A percentile compares a stretch with the other conserved stretches of the same genome.
Evolutionary conservation across 2,888 invertebrate species (phyloP).

Genomic region (Phortica magna): DNA sequence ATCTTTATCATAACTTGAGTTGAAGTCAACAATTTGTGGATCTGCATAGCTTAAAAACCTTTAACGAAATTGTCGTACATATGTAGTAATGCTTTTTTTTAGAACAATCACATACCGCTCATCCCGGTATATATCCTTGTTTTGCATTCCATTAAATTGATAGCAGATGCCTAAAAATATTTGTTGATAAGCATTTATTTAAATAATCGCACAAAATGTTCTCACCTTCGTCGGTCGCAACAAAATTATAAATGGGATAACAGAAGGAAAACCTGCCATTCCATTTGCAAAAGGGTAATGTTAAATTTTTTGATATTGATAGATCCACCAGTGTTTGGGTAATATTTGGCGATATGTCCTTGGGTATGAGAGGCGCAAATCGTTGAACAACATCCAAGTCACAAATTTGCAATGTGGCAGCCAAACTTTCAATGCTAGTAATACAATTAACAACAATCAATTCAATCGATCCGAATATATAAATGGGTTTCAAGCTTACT

Average conservation of each 20-base stretch:
- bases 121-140: constrained; percentile 73
- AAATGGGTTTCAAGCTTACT: constrained; percentile 53
- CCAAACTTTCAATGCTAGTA: constrained; percentile 57
- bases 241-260: constrained; percentile 69
- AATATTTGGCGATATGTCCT: constrained; percentile 50
- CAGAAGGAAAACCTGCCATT: constrained; percentile 75
- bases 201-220: not conserved
- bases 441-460: too few species aligned
- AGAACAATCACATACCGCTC: constrained; percentile 44
- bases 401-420: constrained; percentile 74
- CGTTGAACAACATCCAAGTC: constrained; percentile 67
- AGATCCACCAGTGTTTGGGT: constrained; percentile 66
- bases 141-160: constrained; percentile 74
- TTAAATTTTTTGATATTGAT: constrained; percentile 70
- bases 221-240: constrained; percentile 73
- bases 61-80: not conserved
- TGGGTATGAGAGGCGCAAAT: constrained; percentile 62
- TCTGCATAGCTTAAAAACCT: constrained; percentile 68
- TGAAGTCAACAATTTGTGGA: constrained; percentile 65
- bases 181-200: not conserved
- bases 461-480: not conserved
- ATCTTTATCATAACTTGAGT: constrained; percentile 60
- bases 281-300: constrained; percentile 75
- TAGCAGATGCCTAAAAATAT: constrained; percentile 67
- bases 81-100: not conserved